These are phyloP conservation scores for Pogonocichla stellata DNA, from an alignment of 2,113 vertebrate genomes.

Conservation along the genomic window DNA sequence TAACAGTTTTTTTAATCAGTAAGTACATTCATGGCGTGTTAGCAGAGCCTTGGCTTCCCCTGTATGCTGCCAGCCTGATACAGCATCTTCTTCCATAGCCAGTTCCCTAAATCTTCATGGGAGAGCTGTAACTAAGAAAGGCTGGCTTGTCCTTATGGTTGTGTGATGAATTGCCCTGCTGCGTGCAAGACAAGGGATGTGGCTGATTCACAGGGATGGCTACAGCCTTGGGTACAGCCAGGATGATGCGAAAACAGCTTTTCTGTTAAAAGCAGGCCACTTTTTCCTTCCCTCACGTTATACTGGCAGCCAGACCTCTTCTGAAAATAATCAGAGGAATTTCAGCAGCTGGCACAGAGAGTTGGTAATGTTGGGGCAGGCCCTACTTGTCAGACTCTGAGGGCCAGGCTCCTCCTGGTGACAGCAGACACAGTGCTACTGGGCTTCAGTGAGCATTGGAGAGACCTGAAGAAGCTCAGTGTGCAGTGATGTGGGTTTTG, in stretches of 20 bases:
- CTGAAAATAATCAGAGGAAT: neutral
- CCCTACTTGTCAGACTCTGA: no score
- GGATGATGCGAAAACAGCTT: neutral
- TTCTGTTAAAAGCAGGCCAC: neutral
- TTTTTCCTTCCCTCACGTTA: neutral
- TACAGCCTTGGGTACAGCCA: neutral
- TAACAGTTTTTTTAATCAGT: neutral
- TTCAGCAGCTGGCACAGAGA: neutral
- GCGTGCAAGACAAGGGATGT: neutral
- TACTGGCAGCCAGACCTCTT: neutral
- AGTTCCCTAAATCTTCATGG: neutral
- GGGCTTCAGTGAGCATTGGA: neutral
- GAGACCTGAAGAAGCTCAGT: neutral
- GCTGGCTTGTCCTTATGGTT: neutral
- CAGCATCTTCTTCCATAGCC: neutral
- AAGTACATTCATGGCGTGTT: neutral
- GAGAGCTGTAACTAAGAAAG: neutral
- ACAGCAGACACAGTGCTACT: accelerated
- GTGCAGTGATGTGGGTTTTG: neutral
- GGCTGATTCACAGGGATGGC: neutral
- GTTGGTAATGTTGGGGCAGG: neutral
- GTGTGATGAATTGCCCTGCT: neutral
- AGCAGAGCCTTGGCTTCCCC: neutral
- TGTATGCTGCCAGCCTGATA: neutral
- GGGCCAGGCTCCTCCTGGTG: neutral